Percentiles rank a stretch among this genome's conserved stretches.
Evolutionary conservation across 1,140 invertebrate genomes (phyloP).

Genomic region (Apocrypta bakeri): DNA sequence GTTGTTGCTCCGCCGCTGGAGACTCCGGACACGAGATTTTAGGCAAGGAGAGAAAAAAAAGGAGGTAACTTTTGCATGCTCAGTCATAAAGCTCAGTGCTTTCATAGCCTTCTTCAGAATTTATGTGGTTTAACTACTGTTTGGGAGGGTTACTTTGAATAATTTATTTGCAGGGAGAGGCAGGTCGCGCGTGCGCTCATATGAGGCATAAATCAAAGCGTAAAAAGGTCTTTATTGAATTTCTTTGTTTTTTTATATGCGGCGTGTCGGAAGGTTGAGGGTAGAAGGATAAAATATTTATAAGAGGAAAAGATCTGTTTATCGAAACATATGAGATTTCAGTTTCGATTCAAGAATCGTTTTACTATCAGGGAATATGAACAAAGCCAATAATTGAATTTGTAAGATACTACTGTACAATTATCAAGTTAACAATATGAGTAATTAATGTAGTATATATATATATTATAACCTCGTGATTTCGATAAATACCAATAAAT

Average conservation of each 20-base stretch:
- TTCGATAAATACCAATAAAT: too few species aligned
- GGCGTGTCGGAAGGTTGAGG: not conserved
- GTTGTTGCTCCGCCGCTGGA: slow-evolving; percentile 63
- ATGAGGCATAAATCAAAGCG: slow-evolving; percentile 19
- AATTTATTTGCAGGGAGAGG: slow-evolving; percentile 29
- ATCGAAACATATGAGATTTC: too few species aligned
- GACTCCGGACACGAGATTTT: not conserved
- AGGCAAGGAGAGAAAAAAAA: slow-evolving; percentile 40
- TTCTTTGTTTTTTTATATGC: not conserved
- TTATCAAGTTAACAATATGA: too few species aligned
- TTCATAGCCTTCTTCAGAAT: slow-evolving; percentile 27
- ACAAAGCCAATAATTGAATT: too few species aligned
- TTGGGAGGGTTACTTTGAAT: slow-evolving; percentile 32
- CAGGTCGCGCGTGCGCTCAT: not conserved
- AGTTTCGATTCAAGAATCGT: too few species aligned
- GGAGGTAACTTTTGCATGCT: slow-evolving; percentile 46
- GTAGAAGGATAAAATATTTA: slow-evolving; percentile 11
- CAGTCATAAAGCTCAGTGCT: slow-evolving; percentile 44
- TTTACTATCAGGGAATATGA: too few species aligned
- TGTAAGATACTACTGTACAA: too few species aligned
- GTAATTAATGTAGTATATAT: too few species aligned
- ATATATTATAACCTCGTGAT: too few species aligned
- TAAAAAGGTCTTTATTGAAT: slow-evolving; percentile 29
- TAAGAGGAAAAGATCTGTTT: not conserved
- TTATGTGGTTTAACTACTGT: slow-evolving; percentile 47